These are phyloP conservation scores for Limanda limanda DNA, from an alignment of 2,113 vertebrate species.

Conservation along the genomic window DNA sequence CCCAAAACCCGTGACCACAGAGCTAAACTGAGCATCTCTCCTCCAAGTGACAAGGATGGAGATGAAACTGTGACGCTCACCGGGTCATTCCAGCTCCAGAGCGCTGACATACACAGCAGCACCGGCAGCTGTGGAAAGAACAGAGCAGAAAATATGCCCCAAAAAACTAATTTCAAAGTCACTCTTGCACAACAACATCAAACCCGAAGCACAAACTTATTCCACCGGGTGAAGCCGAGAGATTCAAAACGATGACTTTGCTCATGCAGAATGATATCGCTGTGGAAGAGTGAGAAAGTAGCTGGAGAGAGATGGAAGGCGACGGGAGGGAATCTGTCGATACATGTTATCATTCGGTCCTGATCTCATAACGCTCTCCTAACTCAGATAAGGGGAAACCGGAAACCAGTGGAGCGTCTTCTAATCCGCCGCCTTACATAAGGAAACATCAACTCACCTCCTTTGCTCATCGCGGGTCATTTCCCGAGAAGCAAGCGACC, in stretches of 20 bases:
- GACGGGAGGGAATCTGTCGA: constrained; percentile 53
- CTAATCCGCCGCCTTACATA: constrained; percentile 53
- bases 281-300: constrained; percentile 38
- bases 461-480: constrained; percentile 52
- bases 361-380: constrained; percentile 42
- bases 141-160: too few species aligned
- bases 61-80: constrained; percentile 27
- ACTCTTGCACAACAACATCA: constrained; percentile 28
- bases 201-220: constrained; percentile 26
- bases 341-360: constrained; percentile 55
- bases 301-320: constrained; percentile 23
- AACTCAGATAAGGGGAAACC: constrained; percentile 29
- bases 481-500: constrained; percentile 44
- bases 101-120: too few species aligned
- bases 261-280: constrained; percentile 48
- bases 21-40: constrained; percentile 40
- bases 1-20: constrained; percentile 34
- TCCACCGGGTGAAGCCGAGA: constrained; percentile 34
- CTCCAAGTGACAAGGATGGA: constrained; percentile 31
- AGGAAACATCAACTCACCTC: constrained; percentile 56
- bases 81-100: neutral
- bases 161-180: constrained; percentile 49
- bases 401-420: constrained; percentile 24
- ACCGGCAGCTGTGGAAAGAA: neutral
- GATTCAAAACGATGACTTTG: constrained; percentile 46